Percentiles rank a stretch among this genome's conserved stretches.
These are phyloP conservation scores for Cosmorhoe ocellata DNA, from an alignment of 2,888 invertebrate species.

Conservation along the genomic window DNA sequence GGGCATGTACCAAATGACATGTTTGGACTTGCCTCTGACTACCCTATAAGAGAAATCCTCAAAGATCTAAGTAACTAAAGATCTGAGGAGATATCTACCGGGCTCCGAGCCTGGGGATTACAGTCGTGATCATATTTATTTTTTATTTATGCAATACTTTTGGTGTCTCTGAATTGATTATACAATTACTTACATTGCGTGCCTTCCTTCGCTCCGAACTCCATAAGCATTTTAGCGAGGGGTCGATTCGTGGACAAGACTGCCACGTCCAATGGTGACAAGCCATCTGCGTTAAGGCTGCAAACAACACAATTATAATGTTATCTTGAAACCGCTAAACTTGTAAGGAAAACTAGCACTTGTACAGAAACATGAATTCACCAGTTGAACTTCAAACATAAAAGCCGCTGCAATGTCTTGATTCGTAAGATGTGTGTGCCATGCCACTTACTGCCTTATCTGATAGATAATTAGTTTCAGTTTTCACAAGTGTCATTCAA, in stretches of 20 bases:
- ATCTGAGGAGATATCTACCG: no score
- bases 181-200: constrained; percentile 85
- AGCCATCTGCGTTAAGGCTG: constrained; percentile 94
- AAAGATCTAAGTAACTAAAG: no score
- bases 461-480: not conserved
- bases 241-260: constrained; percentile 94
- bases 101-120: no score
- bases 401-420: not conserved
- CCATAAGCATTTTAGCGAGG: constrained; percentile 94
- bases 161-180: no score
- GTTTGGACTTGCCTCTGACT: no score
- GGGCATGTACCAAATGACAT: no score
- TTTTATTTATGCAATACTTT: no score
- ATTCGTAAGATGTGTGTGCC: not conserved
- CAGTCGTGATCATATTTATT: no score
- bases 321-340: not conserved
- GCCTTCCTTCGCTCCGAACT: constrained; percentile 92
- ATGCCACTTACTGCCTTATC: not conserved
- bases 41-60: no score
- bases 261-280: constrained; percentile 96
- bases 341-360: not conserved
- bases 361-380: constrained; percentile 3
- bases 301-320: constrained; percentile 35
- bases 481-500: no score
- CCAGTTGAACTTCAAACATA: not conserved